Conservation (phyloP, 2,797 vertebrate species). For the Trematomus bernacchii region DNA sequence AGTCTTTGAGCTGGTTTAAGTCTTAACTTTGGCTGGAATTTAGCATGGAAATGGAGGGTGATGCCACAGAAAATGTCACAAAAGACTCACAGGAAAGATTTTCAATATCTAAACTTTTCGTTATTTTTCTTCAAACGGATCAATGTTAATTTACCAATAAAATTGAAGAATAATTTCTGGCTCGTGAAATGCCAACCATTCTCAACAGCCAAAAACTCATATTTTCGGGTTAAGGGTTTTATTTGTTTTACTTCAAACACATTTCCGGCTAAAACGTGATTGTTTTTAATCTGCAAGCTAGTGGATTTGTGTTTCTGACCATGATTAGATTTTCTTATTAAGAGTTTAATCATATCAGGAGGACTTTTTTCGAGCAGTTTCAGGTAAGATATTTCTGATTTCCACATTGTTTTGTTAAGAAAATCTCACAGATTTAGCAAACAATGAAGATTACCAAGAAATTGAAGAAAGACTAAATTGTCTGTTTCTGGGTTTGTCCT, state of each 20-base stretch:
- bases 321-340: neutral
- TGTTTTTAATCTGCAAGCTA: neutral
- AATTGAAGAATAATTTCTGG: no score
- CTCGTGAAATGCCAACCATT: neutral
- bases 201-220: neutral
- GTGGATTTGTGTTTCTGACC: neutral
- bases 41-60: conserved; percentile 21
- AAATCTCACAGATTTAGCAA: neutral
- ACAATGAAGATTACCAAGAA: neutral
- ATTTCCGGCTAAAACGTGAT: neutral
- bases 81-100: conserved; percentile 1
- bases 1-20: neutral
- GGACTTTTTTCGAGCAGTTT: neutral
- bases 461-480: neutral
- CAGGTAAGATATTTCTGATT: neutral
- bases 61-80: conserved; percentile 35
- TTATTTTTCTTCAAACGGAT: neutral
- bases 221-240: neutral
- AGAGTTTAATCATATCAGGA: neutral
- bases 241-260: conserved; percentile 9
- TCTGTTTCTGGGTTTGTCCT: neutral
- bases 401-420: neutral
- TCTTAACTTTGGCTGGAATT: conserved; percentile 34
- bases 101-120: conserved; percentile 2
- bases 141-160: no score